A percentile compares a stretch with the other conserved stretches of the same genome.
Evolutionary conservation across 1,140 invertebrate species (phyloP).

Genomic region (Aphelenchoides besseyi): DNA sequence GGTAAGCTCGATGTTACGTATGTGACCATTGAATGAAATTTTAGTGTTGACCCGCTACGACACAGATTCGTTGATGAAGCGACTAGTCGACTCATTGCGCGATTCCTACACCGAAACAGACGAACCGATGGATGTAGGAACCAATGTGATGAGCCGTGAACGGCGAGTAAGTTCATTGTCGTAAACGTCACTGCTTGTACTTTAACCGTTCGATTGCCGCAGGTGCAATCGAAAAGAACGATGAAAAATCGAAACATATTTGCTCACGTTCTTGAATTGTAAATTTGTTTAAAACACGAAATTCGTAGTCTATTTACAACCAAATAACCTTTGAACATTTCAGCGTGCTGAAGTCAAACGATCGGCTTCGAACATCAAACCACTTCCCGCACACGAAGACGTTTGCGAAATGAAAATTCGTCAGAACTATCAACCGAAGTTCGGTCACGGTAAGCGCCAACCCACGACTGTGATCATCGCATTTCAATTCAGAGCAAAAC

Average conservation of each 20-base stretch:
- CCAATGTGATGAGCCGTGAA: not conserved
- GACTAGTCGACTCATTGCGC: not conserved
- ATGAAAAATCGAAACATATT: not conserved
- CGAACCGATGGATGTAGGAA: too few relatives aligned
- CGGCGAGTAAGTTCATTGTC: not conserved
- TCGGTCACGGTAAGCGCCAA: conserved; percentile 22
- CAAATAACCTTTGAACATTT: not conserved
- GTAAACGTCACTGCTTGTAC: not conserved
- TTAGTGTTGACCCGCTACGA: conserved; percentile 17
- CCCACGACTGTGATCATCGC: not conserved
- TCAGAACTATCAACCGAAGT: conserved; percentile 25
- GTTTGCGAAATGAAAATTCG: conserved; percentile 29
- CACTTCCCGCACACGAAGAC: conserved; percentile 16
- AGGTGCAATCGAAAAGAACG: not conserved
- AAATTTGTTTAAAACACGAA: conserved; percentile 2
- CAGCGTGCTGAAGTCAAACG: conserved; percentile 8
- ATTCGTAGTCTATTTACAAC: not conserved
- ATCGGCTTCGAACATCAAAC: conserved; percentile 14
- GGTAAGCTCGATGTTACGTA: not conserved
- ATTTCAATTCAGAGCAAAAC: conserved; percentile 33
- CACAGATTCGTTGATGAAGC: not conserved
- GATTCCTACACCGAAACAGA: too few relatives aligned
- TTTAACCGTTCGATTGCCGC: not conserved
- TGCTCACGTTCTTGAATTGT: not conserved
- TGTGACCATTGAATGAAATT: not conserved